Base-by-base conservation (phyloP, 2,797 vertebrate genomes). In the Cygnus olor region DNA sequence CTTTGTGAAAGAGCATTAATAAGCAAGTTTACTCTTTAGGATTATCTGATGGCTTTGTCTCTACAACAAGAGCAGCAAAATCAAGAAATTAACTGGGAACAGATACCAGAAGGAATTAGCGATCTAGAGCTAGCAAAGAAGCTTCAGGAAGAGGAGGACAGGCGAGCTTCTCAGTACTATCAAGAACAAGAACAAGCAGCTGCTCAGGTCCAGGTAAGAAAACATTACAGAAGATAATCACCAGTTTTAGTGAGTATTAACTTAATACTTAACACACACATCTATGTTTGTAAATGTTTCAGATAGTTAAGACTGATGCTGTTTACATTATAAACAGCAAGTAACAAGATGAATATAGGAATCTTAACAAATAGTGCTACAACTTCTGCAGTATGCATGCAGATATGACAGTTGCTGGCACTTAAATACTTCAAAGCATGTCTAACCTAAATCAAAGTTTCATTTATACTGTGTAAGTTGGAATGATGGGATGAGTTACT, bases 1-100 rank as follows among this genome's bases (percentile, higher is more conserved):
- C 6, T 61, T 2, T 17, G 9, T 56, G 32, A 51, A 85, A 81
- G 53, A 79, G 27, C 38, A 51, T 80, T 95, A 91, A 93, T 64
- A 51, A 47, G 28, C 24, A 45, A 19, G 36, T 97, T 94, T 92
- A 51, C 93, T 86, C 30, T 83, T 73, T 95, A 99, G 99, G 99
- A 99, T 97, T 99, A 99, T 96, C 97, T 99, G 98, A 99, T 99
- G 99, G 99, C 99, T 9, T 97, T 99, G 97, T 99, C 99, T 44
- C 98, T 99, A 89, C 99, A 99, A 98, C 99, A 99, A 98, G 99
- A 99, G 97, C 99, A 99, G 98, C 99, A 99, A 97, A 99, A 98
- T 86, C 98, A 98, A 96, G 99, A 99, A 58, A 98, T 99, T 47
- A 98, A 99, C 77, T 99, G 99, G 99, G 99, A 99, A 88, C 99